phyloP scores from a whole-genome alignment of 2,113 vertebrate species.

The Ailurus styani region DNA sequence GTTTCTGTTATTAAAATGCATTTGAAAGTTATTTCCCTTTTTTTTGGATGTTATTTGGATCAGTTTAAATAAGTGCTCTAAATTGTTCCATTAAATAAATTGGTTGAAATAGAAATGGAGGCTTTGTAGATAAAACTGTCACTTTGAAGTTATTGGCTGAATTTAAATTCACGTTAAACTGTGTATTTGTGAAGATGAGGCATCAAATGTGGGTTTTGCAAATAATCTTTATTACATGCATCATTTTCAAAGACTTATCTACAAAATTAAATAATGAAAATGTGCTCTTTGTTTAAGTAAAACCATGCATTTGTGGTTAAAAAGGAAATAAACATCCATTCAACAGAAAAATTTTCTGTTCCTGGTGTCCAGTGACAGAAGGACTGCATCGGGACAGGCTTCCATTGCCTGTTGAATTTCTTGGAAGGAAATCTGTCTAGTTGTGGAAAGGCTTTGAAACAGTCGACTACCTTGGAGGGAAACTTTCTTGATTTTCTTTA shows the following conservation, averaged over 20 bases:
- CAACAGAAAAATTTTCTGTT: neutral
- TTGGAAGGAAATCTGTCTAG: neutral
- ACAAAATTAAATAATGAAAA: slow-evolving; percentile 52
- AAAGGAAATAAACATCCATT: slow-evolving; percentile 30
- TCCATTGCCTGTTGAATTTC: neutral
- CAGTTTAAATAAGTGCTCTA: slow-evolving; percentile 38
- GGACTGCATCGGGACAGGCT: neutral
- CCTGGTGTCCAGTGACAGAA: neutral
- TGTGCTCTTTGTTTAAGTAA: slow-evolving; percentile 62
- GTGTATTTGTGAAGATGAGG: slow-evolving; percentile 43
- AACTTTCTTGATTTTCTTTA: neutral
- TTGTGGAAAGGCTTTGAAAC: neutral
- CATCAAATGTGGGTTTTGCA: neutral
- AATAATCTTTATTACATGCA: slow-evolving; percentile 46
- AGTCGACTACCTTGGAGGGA: neutral
- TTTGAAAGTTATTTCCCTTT: slow-evolving; percentile 67
- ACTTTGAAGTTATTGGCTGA: slow-evolving; percentile 65
- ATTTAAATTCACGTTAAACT: slow-evolving; percentile 70
- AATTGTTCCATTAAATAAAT: slow-evolving; percentile 76
- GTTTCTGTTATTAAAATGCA: slow-evolving; percentile 69
- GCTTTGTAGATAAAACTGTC: slow-evolving; percentile 72
- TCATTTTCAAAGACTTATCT: slow-evolving; percentile 55
- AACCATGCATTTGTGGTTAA: slow-evolving; percentile 46
- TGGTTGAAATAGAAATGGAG: slow-evolving; percentile 65
- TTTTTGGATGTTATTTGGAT: slow-evolving; percentile 66